These are phyloP conservation scores for Mythimna ferrago DNA, from an alignment of 2,888 invertebrate genomes.

Conservation along the genomic window DNA sequence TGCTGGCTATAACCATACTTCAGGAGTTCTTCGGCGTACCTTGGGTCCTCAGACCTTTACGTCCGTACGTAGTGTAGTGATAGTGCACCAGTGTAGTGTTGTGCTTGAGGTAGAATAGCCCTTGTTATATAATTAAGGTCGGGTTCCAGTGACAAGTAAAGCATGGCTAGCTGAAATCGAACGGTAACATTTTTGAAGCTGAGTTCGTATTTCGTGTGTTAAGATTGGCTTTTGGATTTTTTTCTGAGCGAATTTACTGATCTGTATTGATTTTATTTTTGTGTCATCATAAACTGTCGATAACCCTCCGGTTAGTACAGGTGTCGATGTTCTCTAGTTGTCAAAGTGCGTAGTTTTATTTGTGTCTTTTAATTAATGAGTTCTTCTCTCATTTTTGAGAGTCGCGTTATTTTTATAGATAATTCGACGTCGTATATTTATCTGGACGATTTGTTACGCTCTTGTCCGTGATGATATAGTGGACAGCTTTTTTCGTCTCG, in stretches of 20 bases:
- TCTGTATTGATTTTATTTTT: constrained; percentile 23
- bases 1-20: constrained; percentile 79
- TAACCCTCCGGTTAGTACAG: constrained; percentile 31
- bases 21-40: constrained; percentile 81
- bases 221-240: constrained; percentile 44
- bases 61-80: constrained; percentile 79
- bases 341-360: constrained; percentile 8
- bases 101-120: constrained; percentile 64
- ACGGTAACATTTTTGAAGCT: constrained; percentile 43
- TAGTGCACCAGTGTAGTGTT: constrained; percentile 70
- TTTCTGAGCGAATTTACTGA: constrained; percentile 45
- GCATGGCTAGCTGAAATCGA: constrained; percentile 60
- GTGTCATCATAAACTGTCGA: constrained; percentile 36
- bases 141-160: constrained; percentile 37
- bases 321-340: constrained; percentile 14
- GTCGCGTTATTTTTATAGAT: constrained; percentile 40
- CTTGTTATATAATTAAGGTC: constrained; percentile 62
- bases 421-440: constrained; percentile 34
- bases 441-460: constrained; percentile 28
- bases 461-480: background rate
- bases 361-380: constrained; percentile 36
- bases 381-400: constrained; percentile 37
- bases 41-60: constrained; percentile 79
- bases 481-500: constrained; percentile 8
- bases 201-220: constrained; percentile 52